Percentiles rank a stretch among this genome's conserved stretches.
Conservation (phyloP, 2,113 vertebrate species). For the Motacilla alba region DNA sequence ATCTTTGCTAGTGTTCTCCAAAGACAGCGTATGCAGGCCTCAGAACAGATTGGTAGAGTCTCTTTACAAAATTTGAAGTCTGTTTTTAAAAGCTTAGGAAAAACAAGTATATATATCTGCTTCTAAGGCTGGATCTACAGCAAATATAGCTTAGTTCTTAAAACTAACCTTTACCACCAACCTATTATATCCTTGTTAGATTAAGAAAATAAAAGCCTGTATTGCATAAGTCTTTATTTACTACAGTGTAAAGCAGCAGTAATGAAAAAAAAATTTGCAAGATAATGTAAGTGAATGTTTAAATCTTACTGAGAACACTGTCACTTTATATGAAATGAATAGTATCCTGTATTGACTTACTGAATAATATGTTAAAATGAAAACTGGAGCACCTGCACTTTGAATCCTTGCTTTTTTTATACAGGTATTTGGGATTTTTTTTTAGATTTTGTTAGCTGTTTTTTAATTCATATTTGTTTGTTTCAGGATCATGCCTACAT, state of each 20-base stretch:
- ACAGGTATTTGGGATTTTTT: slow-evolving; percentile 11
- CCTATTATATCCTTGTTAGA: slow-evolving; percentile 51
- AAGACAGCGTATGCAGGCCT: neutral
- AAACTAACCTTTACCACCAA: slow-evolving; percentile 58
- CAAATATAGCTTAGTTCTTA: slow-evolving; percentile 47
- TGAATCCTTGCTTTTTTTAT: slow-evolving; percentile 74
- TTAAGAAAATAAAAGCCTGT: slow-evolving; percentile 48
- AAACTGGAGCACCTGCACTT: slow-evolving; percentile 84
- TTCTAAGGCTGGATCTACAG: slow-evolving; percentile 45
- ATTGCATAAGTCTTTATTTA: slow-evolving; percentile 53
- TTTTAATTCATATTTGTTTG: neutral
- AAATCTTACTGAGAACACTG: slow-evolving; percentile 68
- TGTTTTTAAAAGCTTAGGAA: slow-evolving; percentile 2
- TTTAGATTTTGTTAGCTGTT: neutral
- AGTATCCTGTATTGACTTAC: slow-evolving; percentile 52
- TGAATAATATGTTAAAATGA: slow-evolving; percentile 60
- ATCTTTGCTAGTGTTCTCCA: neutral
- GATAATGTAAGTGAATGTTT: slow-evolving; percentile 68
- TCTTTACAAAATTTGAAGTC: slow-evolving; percentile 29
- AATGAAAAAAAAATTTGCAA: slow-evolving; percentile 43
- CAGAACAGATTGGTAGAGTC: slow-evolving; percentile 17
- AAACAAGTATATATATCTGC: neutral
- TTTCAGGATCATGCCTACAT: slow-evolving; percentile 31
- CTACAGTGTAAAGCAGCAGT: slow-evolving; percentile 59
- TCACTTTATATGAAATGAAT: slow-evolving; percentile 73